Evolutionary conservation across 92 coral and sea anemone genomes (phyloP).

Genomic region (Siderastrea siderea): DNA sequence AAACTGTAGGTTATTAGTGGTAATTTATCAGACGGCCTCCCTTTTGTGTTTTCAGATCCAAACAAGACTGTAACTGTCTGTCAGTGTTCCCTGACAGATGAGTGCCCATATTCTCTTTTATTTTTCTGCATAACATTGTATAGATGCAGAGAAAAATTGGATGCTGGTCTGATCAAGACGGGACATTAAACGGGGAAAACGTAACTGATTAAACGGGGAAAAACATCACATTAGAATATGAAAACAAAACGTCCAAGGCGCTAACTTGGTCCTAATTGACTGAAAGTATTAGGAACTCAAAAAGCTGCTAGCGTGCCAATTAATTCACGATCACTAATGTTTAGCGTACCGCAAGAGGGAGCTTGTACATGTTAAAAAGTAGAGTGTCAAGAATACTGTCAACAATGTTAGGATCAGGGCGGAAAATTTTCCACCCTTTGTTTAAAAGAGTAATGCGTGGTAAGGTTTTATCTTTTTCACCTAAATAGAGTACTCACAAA

Average conservation of each 20-base stretch:
- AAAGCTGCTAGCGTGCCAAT: too few species aligned
- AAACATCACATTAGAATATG: not conserved
- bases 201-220: not conserved
- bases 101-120: too few species aligned
- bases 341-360: not conserved
- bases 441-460: not conserved
- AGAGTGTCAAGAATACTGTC: not conserved
- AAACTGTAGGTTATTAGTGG: too few species aligned
- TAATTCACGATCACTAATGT: not conserved
- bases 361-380: not conserved
- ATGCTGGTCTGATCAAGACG: not conserved
- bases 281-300: too few species aligned
- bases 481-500: not conserved
- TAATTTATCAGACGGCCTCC: too few species aligned
- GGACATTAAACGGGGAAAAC: not conserved
- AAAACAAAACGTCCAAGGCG: too few species aligned
- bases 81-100: too few species aligned
- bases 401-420: not conserved
- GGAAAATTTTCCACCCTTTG: too few species aligned
- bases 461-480: not conserved
- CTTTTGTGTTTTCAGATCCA: too few species aligned
- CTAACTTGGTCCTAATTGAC: not conserved
- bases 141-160: too few species aligned
- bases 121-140: too few species aligned
- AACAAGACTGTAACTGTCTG: too few species aligned